Evolutionary conservation across 2,888 invertebrate species (phyloP).

Genomic region (Epinotia nisella): DNA sequence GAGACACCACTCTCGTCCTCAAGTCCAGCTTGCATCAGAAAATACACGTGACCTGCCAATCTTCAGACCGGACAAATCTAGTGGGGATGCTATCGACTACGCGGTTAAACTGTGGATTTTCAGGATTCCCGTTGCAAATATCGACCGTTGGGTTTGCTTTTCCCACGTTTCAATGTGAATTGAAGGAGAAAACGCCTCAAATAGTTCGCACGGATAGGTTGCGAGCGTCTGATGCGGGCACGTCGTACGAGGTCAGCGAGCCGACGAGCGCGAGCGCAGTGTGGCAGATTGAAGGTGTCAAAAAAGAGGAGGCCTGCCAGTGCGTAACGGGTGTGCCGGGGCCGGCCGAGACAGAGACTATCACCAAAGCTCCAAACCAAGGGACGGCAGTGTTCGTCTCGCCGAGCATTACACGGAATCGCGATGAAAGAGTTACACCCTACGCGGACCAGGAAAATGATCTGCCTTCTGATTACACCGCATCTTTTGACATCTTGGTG

Average conservation of each 20-base stretch:
- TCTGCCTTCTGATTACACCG: constrained; percentile 60
- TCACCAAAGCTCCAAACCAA: neutral
- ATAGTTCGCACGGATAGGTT: constrained; percentile 26
- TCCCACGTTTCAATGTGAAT: constrained; percentile 50
- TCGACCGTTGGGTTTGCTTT: constrained; percentile 71
- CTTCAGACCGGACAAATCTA: constrained; percentile 52
- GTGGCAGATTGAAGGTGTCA: constrained; percentile 44
- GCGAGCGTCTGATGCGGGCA: neutral
- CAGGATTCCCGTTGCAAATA: constrained; percentile 66
- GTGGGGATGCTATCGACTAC: constrained; percentile 58
- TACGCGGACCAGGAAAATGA: constrained; percentile 36
- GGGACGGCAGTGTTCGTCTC: neutral
- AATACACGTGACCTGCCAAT: constrained; percentile 49
- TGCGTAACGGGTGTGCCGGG: constrained; percentile 48
- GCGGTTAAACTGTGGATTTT: constrained; percentile 59
- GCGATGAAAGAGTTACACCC: constrained; percentile 30
- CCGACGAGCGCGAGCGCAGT: constrained; percentile 36
- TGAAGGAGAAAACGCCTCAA: constrained; percentile 9
- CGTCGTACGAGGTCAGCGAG: constrained; percentile 12
- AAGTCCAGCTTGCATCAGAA: constrained; percentile 60
- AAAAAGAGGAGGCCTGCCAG: constrained; percentile 49
- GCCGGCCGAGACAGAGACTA: neutral
- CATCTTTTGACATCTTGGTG: constrained; percentile 73
- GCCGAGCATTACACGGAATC: neutral
- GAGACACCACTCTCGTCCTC: constrained; percentile 64